phyloP scores from a whole-genome alignment of 2,113 vertebrate genomes.

The Eulemur rufifrons region DNA sequence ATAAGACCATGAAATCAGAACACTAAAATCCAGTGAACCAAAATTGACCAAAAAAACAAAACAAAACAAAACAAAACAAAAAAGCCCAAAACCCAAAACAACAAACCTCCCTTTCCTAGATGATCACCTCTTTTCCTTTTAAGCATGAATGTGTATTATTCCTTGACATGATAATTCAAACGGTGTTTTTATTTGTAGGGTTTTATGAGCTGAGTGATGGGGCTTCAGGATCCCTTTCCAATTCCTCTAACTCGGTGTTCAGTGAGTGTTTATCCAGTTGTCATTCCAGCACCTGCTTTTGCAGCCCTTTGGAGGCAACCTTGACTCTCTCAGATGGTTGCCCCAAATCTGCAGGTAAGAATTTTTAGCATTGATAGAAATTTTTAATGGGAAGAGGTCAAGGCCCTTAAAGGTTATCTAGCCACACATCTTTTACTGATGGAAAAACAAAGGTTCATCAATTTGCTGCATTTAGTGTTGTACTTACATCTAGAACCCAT shows the following conservation, averaged over 20 bases:
- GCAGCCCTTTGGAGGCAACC: constrained; percentile 91
- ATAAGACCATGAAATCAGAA: background rate
- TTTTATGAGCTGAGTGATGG: constrained; percentile 98
- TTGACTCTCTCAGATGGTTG: constrained; percentile 90
- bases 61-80: no score
- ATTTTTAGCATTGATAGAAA: constrained; percentile 43
- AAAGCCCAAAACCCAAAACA: no score
- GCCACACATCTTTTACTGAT: background rate
- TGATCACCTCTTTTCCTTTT: constrained; percentile 37
- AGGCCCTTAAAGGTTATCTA: background rate
- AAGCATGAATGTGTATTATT: constrained; percentile 45
- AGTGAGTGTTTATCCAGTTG: constrained; percentile 96
- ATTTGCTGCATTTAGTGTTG: background rate
- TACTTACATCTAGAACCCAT: background rate
- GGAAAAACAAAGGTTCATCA: background rate
- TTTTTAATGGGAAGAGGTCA: background rate
- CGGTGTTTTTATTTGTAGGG: constrained; percentile 87
- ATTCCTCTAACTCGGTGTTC: constrained; percentile 98
- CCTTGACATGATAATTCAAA: constrained; percentile 71
- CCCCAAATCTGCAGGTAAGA: constrained; percentile 92
- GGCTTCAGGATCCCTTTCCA: constrained; percentile 94
- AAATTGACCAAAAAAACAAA: background rate
- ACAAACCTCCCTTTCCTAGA: background rate
- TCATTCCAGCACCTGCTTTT: constrained; percentile 94
- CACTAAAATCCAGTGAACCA: constrained; percentile 45